Percentiles rank a stretch among this genome's conserved stretches.
Evolutionary conservation across 2,113 vertebrate genomes (phyloP).

Genomic region (Salvator merianae): DNA sequence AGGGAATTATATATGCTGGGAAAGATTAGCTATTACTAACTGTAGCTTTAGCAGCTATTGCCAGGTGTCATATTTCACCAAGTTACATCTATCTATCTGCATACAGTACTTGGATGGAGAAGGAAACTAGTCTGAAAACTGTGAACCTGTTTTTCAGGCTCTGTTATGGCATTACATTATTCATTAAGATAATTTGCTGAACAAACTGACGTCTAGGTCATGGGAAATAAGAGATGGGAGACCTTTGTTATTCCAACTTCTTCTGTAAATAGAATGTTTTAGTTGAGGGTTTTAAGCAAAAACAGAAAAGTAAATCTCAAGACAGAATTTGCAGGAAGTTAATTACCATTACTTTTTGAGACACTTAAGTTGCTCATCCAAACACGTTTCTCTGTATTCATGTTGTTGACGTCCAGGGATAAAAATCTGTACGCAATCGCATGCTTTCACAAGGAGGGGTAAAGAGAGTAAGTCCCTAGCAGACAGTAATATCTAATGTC

Average conservation of each 20-base stretch:
- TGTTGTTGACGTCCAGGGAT: neutral
- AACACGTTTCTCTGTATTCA: neutral
- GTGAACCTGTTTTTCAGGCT: neutral
- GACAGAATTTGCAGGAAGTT: neutral
- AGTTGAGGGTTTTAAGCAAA: neutral
- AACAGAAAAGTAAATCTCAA: neutral
- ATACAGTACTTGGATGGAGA: neutral
- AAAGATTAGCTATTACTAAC: neutral
- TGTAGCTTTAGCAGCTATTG: neutral
- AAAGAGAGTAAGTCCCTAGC: neutral
- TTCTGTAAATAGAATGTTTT: neutral
- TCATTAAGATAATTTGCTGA: neutral
- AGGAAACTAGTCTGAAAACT: neutral
- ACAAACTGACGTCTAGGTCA: neutral
- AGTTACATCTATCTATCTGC: neutral
- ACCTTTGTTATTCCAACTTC: neutral
- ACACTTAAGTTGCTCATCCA: neutral
- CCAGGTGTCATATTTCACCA: neutral
- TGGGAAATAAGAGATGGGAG: neutral
- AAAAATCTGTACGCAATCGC: neutral
- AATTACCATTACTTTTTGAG: no score
- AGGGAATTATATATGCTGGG: no score
- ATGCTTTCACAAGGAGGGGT: neutral
- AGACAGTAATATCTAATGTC: neutral
- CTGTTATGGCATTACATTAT: neutral